Conservation (phyloP, 1,140 invertebrate genomes). For the Drosophila mojavensis region DNA sequence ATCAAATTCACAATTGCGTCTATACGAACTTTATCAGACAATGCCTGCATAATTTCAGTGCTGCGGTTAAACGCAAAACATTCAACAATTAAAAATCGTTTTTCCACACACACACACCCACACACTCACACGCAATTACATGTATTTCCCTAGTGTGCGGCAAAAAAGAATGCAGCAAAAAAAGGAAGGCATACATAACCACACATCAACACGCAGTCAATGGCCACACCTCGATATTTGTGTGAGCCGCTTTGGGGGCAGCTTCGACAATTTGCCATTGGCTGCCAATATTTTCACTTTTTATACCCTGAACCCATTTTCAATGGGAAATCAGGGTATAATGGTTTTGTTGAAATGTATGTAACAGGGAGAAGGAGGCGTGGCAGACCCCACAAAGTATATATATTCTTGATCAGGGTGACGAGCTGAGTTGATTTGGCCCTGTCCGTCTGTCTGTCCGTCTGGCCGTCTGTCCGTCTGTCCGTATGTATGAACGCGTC, state of each 20-base stretch:
- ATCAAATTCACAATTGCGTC: conserved; percentile 33
- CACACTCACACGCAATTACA: conserved; percentile 28
- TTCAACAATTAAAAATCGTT: conserved; percentile 73
- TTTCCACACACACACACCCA: conserved; percentile 48
- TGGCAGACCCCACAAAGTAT: no score
- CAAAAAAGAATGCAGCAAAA: conserved; percentile 26
- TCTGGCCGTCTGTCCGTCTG: no score
- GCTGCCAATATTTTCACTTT: conserved; percentile 72
- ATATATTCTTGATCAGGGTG: no score
- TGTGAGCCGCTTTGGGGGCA: neutral
- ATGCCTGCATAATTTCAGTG: conserved; percentile 25
- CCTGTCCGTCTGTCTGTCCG: no score
- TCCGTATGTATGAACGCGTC: no score
- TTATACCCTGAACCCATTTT: no score
- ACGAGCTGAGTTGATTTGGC: no score
- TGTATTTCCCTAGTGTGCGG: conserved; percentile 35
- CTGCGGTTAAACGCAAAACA: conserved; percentile 44
- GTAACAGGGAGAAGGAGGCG: no score
- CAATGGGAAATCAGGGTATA: no score
- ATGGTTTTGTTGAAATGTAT: no score
- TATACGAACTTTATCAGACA: conserved; percentile 18
- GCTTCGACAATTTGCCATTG: conserved; percentile 68
- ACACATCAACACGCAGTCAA: conserved; percentile 74
- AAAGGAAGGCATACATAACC: conserved; percentile 49
- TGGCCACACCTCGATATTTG: conserved; percentile 25